Percentiles rank a stretch among this genome's conserved stretches.
These are phyloP conservation scores for Rhabdomys dilectus DNA, from an alignment of 2,113 vertebrate genomes.

Conservation along the genomic window DNA sequence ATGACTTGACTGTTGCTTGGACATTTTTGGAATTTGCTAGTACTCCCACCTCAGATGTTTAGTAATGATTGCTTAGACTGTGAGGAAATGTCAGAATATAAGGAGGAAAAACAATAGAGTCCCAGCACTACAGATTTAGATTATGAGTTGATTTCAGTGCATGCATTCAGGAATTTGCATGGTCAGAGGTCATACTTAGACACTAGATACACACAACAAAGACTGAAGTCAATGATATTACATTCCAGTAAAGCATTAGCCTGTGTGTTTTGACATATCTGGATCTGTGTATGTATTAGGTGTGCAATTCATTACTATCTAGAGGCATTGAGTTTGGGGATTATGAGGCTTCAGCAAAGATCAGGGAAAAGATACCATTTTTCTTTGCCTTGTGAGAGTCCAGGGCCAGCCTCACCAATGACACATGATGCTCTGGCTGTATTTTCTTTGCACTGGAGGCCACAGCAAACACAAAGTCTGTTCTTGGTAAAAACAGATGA, in stretches of 20 bases:
- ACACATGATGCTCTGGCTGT: not conserved
- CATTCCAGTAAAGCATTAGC: constrained; percentile 5
- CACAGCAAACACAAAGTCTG: not conserved
- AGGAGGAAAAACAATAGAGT: constrained; percentile 54
- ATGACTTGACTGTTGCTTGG: constrained; percentile 66
- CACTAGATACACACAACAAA: not conserved
- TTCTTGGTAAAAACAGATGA: constrained; percentile 13
- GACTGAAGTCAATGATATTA: constrained; percentile 33
- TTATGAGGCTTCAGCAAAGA: not conserved
- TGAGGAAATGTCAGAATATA: constrained; percentile 75
- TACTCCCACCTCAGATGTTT: constrained; percentile 72
- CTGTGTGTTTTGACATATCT: not conserved
- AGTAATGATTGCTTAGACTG: constrained; percentile 46
- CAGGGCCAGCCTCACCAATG: not conserved
- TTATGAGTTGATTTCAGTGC: constrained; percentile 20
- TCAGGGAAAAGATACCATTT: not conserved
- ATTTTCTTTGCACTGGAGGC: not conserved
- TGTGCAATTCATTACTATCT: constrained; percentile 2
- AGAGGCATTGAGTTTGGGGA: not conserved
- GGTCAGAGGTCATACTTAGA: constrained; percentile 13
- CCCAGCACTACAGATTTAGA: constrained; percentile 18
- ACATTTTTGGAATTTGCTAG: constrained; percentile 73
- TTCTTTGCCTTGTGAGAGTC: not conserved
- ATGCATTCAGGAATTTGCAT: constrained; percentile 45
- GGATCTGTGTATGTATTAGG: not conserved